phyloP scores from a whole-genome alignment of 2,113 vertebrate species.

The Greenwoodochromis staneri region DNA sequence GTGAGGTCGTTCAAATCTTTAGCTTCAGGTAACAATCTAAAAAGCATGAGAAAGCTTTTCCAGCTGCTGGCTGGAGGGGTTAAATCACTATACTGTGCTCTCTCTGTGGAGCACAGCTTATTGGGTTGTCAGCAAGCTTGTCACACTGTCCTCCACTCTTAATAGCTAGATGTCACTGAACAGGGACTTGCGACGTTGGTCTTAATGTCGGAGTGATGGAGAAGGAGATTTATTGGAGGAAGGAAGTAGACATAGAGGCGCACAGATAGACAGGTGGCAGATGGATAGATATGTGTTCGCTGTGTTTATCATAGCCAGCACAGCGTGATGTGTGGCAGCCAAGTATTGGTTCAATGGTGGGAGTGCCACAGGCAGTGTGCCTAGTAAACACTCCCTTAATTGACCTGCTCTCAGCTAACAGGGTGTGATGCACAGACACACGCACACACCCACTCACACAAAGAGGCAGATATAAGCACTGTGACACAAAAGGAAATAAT shows the following conservation, averaged over 20 bases:
- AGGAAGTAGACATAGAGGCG: background rate
- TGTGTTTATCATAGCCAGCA: slow-evolving; percentile 21
- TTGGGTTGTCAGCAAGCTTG: slow-evolving; percentile 17
- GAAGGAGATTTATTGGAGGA: background rate
- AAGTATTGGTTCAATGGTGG: slow-evolving; percentile 46
- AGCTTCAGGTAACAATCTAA: background rate
- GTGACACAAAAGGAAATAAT: background rate
- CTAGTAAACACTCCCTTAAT: slow-evolving; percentile 48
- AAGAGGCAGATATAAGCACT: background rate
- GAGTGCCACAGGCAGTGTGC: slow-evolving; percentile 38
- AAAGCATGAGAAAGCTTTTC: background rate
- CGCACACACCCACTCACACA: background rate
- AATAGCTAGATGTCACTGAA: background rate
- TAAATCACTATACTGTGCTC: background rate
- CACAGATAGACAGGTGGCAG: background rate
- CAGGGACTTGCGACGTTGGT: background rate
- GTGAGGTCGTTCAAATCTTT: background rate
- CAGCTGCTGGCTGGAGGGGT: background rate
- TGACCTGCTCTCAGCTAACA: slow-evolving; percentile 23
- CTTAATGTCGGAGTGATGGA: background rate
- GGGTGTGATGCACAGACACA: background rate
- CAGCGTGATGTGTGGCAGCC: slow-evolving; percentile 14
- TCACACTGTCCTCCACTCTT: background rate
- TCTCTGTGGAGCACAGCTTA: slow-evolving; percentile 16
- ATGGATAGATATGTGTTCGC: background rate